These are phyloP conservation scores for Eleginops maclovinus DNA, from an alignment of 2,113 vertebrate genomes.

Conservation along the genomic window DNA sequence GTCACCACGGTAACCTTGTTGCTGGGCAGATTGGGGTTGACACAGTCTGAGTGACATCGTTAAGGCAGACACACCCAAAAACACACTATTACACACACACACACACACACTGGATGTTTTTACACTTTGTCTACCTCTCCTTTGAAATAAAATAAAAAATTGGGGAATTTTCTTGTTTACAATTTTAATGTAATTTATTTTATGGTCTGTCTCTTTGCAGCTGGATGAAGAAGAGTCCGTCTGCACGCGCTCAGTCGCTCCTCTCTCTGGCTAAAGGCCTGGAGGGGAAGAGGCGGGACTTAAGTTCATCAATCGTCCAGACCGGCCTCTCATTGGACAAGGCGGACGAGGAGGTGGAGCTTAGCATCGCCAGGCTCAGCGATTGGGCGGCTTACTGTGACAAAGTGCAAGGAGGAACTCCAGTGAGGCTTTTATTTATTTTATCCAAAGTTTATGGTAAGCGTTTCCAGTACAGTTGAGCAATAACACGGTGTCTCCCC, in stretches of 20 bases:
- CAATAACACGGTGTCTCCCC: too few species aligned
- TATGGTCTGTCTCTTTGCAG: slow-evolving; percentile 61
- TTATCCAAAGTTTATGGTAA: not conserved
- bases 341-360: slow-evolving; percentile 84
- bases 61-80: too few species aligned
- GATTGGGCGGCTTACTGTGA: slow-evolving; percentile 87
- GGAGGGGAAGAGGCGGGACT: slow-evolving; percentile 76
- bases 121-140: too few species aligned
- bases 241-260: slow-evolving; percentile 83
- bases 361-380: slow-evolving; percentile 83
- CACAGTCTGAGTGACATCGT: too few species aligned
- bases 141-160: too few species aligned
- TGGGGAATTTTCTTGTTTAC: too few species aligned
- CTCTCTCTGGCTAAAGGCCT: slow-evolving; percentile 86
- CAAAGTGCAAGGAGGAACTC: slow-evolving; percentile 80
- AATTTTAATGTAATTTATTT: too few species aligned
- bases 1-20: too few species aligned
- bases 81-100: too few species aligned
- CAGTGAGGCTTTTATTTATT: slow-evolving; percentile 73
- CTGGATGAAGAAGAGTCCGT: slow-evolving; percentile 85
- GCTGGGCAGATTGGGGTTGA: too few species aligned
- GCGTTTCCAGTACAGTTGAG: too few species aligned
- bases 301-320: slow-evolving; percentile 75
- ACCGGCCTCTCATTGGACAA: slow-evolving; percentile 68
- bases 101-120: too few species aligned